Conservation (phyloP, 2,113 vertebrate species). For the Triplophysa rosa region DNA sequence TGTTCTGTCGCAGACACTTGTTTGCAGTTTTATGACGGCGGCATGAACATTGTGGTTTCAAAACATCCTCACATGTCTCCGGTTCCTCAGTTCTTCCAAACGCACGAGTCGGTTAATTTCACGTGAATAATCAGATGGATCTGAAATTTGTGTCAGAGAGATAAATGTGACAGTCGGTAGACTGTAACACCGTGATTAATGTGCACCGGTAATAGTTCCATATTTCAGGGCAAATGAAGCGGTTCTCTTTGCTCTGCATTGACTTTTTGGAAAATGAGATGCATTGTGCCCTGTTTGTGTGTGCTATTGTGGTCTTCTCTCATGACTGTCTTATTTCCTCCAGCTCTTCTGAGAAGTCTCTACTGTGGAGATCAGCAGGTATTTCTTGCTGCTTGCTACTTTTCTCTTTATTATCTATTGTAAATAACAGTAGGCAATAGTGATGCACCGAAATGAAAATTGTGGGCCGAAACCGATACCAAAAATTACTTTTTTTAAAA, state of each 20-base stretch:
- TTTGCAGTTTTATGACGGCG: slow-evolving; percentile 16
- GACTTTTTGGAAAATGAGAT: slow-evolving; percentile 42
- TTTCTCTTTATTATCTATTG: neutral
- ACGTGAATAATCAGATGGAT: neutral
- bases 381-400: slow-evolving; percentile 56
- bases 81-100: slow-evolving; percentile 2
- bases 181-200: slow-evolving; percentile 24
- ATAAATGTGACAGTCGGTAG: slow-evolving; percentile 6
- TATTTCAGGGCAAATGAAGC: slow-evolving; percentile 23
- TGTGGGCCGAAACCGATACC: too few species aligned
- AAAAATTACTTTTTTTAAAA: too few species aligned
- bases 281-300: neutral
- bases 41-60: neutral
- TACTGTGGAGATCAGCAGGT: slow-evolving; percentile 97
- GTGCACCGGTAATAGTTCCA: slow-evolving; percentile 5
- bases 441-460: too few species aligned
- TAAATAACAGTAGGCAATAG: neutral
- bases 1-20: neutral
- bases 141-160: slow-evolving; percentile 5
- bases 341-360: slow-evolving; percentile 98
- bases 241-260: slow-evolving; percentile 25
- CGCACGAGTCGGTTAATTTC: slow-evolving; percentile 12
- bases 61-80: neutral
- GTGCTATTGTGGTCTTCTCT: neutral
- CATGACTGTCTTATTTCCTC: slow-evolving; percentile 27